Conservation (phyloP, 1,140 invertebrate genomes). For the Hylaeus anthracinus region DNA sequence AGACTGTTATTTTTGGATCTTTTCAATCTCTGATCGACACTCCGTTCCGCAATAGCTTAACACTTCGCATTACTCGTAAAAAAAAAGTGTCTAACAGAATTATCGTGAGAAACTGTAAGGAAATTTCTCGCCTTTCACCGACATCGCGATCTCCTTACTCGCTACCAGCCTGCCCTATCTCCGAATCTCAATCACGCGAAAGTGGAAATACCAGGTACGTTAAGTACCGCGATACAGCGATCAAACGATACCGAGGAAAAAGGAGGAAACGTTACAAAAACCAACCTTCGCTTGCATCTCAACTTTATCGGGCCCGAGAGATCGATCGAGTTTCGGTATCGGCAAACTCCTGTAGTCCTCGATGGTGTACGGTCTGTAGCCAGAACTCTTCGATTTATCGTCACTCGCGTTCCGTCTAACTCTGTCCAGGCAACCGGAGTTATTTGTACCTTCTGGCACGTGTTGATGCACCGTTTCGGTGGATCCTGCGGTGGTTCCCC, state of each 20-base stretch:
- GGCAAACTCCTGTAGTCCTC: slow-evolving; percentile 61
- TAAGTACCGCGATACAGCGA: neutral
- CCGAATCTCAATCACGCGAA: too few species aligned
- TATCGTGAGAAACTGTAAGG: too few species aligned
- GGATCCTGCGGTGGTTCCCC: slow-evolving; percentile 34
- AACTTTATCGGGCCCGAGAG: slow-evolving; percentile 63
- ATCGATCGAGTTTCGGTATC: slow-evolving; percentile 65
- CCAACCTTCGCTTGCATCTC: slow-evolving; percentile 61
- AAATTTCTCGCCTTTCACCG: too few species aligned
- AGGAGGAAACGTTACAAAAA: neutral
- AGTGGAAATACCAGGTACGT: too few species aligned
- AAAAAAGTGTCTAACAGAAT: too few species aligned
- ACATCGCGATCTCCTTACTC: too few species aligned
- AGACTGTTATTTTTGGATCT: too few species aligned
- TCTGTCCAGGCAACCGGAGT: neutral
- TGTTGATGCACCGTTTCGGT: slow-evolving; percentile 29
- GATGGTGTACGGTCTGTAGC: slow-evolving; percentile 66
- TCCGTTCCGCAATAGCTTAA: too few species aligned
- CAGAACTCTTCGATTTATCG: slow-evolving; percentile 39
- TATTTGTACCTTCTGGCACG: neutral
- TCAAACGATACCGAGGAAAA: neutral
- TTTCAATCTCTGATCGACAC: too few species aligned
- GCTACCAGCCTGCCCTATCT: too few species aligned
- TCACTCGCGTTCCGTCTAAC: slow-evolving; percentile 21
- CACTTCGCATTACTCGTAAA: too few species aligned